Evolutionary conservation across 2,113 vertebrate species (phyloP).

Genomic region (Promerops cafer): DNA sequence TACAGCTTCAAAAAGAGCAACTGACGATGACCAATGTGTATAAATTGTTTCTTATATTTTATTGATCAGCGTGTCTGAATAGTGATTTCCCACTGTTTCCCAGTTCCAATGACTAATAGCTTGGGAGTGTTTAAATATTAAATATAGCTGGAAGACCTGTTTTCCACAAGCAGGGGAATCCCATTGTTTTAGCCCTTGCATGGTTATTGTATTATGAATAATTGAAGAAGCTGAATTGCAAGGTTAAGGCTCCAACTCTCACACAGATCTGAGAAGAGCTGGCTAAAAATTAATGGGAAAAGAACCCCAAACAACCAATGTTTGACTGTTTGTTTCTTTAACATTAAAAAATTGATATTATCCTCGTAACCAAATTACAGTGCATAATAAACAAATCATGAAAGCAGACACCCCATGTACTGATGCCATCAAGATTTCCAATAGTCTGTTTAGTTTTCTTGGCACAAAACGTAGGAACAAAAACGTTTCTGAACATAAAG

Average conservation of each 20-base stretch:
- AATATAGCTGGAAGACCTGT: constrained; percentile 17
- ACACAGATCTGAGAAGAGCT: neutral
- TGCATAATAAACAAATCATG: neutral
- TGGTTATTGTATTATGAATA: neutral
- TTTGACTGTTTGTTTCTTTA: neutral
- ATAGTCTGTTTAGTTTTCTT: neutral
- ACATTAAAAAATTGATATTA: neutral
- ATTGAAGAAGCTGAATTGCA: constrained; percentile 17
- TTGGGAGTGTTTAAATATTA: constrained; percentile 40
- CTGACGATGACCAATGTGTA: neutral
- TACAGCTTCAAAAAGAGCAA: neutral
- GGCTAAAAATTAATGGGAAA: neutral
- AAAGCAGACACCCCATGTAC: neutral
- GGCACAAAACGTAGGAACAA: neutral
- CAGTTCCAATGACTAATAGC: neutral
- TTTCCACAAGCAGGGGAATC: constrained; percentile 12
- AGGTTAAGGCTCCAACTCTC: neutral
- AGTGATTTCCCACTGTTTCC: neutral
- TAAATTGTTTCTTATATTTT: neutral
- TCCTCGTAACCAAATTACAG: neutral
- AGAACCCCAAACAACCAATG: neutral
- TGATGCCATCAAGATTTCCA: neutral
- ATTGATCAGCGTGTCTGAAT: neutral
- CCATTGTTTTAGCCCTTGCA: neutral
- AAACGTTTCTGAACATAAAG: neutral